Base-by-base conservation (phyloP, 2,888 invertebrate genomes). In the Apeira syringaria region DNA sequence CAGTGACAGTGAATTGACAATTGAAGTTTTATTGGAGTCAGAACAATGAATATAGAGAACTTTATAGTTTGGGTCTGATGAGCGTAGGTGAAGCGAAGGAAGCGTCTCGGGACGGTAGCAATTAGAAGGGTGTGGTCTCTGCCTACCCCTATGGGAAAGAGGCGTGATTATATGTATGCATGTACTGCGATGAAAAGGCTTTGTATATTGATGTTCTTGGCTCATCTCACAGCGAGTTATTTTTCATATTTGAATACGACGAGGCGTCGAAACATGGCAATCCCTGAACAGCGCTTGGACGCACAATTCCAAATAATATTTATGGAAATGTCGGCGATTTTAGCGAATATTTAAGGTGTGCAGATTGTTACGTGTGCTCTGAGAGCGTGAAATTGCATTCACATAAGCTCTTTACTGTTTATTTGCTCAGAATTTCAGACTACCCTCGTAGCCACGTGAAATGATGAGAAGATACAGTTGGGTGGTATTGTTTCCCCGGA, bases 251-350 rank as follows among this genome's bases (percentile, higher is more conserved):
- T 43, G 31, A 42, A 32, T 36, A 30, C 26, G 11, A 20, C 15
- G 34, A 36, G 36, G 22, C 29, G 18, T 24, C 17, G 12, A 36
- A 33, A 39, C 37, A 49, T 49, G 49, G 32, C 41, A 46, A 44
- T 47, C 51, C 42, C 49, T 51, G 53, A 39, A 40, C 44, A 35
- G 36, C 35, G 18, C 10, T 31, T 27, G 40, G 29, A 11, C 34
- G 36, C 20, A 40, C 48, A 38, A 33, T 39, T 24, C 32, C 34
- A 45, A 51, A 53, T 48, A 48, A 45, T 39, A 46, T 44, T 49
- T 48, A 43, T 44, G 49, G 17, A 47, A 48, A 55, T 43, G 35
- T 31, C 22, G 12, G 39, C 43, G 39, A 41, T 47, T 29, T 31
- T 22, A 40, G 26, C 25, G 30, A 36, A 44, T 44, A 45, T 45